These are phyloP conservation scores for Drosophila kanapiae DNA, from an alignment of 1,140 invertebrate genomes.

Conservation along the genomic window DNA sequence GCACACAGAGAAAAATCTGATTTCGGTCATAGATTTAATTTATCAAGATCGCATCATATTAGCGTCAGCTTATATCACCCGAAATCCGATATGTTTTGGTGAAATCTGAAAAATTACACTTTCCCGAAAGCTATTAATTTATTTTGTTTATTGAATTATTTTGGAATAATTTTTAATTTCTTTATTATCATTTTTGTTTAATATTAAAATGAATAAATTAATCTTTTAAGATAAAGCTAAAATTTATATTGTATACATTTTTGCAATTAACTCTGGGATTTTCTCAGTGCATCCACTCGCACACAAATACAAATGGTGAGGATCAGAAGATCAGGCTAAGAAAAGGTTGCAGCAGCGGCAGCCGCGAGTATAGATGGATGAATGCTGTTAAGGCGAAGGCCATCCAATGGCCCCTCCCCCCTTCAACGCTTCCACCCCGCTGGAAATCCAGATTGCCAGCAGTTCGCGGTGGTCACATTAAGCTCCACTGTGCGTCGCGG, in stretches of 20 bases:
- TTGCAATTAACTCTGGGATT: not conserved
- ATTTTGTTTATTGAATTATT: too few relatives aligned
- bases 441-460: conserved; percentile 75
- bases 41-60: not conserved
- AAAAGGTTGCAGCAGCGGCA: conserved; percentile 18
- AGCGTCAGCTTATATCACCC: not conserved
- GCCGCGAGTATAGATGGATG: conserved; percentile 70
- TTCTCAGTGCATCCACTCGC: conserved; percentile 3
- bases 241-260: not conserved
- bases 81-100: not conserved
- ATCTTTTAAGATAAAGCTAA: too few relatives aligned
- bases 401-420: conserved; percentile 60
- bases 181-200: not conserved
- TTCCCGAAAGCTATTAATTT: not conserved
- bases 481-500: conserved; percentile 63
- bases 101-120: too few relatives aligned
- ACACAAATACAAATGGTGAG: conserved; percentile 74
- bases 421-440: conserved; percentile 3
- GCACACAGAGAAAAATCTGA: conserved; percentile 4
- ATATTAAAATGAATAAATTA: not conserved
- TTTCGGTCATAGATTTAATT: not conserved
- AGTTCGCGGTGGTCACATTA: conserved; percentile 75
- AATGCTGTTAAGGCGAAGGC: conserved; percentile 80
- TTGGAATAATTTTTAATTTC: not conserved
- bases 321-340: conserved; percentile 71